These are phyloP conservation scores for Myrmecobius fasciatus DNA, from an alignment of 2,113 vertebrate species.

Conservation along the genomic window DNA sequence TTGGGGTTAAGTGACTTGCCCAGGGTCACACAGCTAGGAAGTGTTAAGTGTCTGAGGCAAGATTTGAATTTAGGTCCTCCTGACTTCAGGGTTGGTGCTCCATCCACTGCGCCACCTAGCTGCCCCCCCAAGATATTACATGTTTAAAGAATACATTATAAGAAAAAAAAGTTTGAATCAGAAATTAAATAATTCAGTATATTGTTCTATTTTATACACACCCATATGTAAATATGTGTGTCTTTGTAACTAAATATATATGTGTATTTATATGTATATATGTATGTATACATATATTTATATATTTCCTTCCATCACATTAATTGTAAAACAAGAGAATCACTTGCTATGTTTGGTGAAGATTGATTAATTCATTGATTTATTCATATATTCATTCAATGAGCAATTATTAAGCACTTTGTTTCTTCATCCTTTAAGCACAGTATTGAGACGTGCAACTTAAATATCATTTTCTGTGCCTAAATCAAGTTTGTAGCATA, in stretches of 20 bases:
- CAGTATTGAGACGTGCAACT: neutral
- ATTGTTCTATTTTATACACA: neutral
- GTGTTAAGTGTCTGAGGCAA: no score
- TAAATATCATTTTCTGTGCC: neutral
- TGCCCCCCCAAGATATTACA: no score
- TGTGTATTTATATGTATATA: no score
- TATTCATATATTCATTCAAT: neutral
- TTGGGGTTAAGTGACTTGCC: no score
- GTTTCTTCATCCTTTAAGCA: neutral
- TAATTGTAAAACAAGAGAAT: neutral
- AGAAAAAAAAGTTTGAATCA: neutral
- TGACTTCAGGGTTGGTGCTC: no score
- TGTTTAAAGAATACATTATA: neutral
- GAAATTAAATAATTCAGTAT: neutral
- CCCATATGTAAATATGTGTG: no score
- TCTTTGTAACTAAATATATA: no score
- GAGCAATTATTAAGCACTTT: neutral
- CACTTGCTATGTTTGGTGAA: neutral
- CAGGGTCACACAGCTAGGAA: no score
- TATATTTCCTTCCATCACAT: neutral
- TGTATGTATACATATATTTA: no score
- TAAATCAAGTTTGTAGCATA: neutral
- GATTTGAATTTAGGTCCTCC: no score
- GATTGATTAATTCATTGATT: neutral
- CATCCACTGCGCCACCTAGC: no score